Evolutionary conservation across 2,888 invertebrate genomes (phyloP).

Genomic region (Campaea margaritaria): DNA sequence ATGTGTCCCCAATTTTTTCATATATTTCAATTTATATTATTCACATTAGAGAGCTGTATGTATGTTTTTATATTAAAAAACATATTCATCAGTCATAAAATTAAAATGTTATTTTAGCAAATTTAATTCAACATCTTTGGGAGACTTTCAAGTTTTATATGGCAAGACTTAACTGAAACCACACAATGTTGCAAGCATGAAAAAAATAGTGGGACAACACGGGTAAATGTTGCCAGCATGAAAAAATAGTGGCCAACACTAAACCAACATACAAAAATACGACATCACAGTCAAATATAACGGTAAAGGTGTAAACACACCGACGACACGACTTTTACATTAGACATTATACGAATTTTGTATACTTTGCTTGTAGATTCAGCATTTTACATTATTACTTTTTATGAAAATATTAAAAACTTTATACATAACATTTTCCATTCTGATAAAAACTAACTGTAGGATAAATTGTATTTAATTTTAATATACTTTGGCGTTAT

Average conservation of each 20-base stretch:
- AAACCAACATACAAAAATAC: constrained; percentile 32
- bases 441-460: constrained; percentile 3
- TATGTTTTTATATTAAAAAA: constrained; percentile 39
- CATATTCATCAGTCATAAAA: constrained; percentile 34
- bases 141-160: constrained; percentile 12
- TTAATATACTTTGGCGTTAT: no score
- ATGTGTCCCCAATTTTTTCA: no score
- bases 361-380: constrained; percentile 20
- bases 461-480: background rate
- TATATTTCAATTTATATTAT: no score
- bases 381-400: constrained; percentile 12
- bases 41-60: constrained; percentile 39
- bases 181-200: constrained; percentile 17
- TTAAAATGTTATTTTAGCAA: constrained; percentile 5
- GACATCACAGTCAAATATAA: constrained; percentile 62
- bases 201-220: background rate
- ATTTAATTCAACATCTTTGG: background rate
- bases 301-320: constrained; percentile 48
- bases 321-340: constrained; percentile 44
- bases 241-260: constrained; percentile 31
- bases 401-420: constrained; percentile 2
- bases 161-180: constrained; percentile 29
- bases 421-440: background rate
- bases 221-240: constrained; percentile 16
- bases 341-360: constrained; percentile 28